Evolutionary conservation across 2,888 invertebrate species (phyloP).

Genomic region (Sarcophaga subvicina): DNA sequence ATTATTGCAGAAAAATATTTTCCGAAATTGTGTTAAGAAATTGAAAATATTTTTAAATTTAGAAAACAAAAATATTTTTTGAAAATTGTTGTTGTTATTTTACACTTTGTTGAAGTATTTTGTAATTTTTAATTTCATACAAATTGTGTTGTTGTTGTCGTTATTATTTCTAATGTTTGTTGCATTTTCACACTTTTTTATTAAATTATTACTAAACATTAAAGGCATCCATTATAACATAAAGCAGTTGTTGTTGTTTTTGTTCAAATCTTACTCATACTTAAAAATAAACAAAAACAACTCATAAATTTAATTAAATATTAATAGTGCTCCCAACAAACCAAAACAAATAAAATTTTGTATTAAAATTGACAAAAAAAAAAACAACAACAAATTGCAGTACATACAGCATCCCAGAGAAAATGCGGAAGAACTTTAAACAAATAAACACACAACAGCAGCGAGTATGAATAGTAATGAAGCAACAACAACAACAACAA

Average conservation of each 20-base stretch:
- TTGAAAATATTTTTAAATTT: no score
- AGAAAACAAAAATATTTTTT: neutral
- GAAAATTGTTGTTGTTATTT: constrained; percentile 6
- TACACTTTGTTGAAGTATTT: constrained; percentile 5
- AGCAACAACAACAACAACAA: neutral
- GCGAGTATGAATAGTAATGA: neutral
- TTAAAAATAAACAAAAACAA: neutral
- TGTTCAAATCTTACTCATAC: no score
- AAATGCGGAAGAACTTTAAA: neutral
- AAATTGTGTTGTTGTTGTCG: neutral
- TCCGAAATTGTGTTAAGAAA: neutral
- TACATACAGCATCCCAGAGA: neutral
- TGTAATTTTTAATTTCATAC: neutral
- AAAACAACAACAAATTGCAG: neutral
- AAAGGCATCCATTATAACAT: no score
- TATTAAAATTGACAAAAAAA: neutral
- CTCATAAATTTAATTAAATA: neutral
- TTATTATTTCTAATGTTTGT: no score
- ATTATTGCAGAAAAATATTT: constrained; percentile 47
- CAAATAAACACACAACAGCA: neutral
- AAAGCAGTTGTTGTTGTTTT: neutral
- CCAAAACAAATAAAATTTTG: neutral
- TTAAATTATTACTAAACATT: neutral
- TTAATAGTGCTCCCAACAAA: neutral
- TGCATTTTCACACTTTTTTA: neutral